These are phyloP conservation scores for Siniperca scherzeri DNA, from an alignment of 2,797 vertebrate species.

Conservation along the genomic window DNA sequence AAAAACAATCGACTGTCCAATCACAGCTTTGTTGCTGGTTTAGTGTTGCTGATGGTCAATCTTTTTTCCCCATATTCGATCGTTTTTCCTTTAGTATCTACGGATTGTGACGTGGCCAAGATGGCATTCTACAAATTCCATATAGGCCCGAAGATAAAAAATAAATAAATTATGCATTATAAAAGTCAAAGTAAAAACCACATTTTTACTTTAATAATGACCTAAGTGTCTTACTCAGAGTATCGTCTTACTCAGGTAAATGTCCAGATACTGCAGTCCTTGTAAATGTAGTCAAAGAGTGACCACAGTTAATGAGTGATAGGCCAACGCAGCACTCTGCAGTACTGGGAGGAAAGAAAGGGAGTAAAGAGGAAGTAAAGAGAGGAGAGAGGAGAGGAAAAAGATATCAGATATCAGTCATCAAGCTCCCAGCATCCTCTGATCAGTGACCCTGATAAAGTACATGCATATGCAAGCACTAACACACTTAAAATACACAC, in stretches of 20 bases:
- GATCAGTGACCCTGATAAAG: slow-evolving; percentile 17
- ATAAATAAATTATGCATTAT: no score
- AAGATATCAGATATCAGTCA: slow-evolving; percentile 6
- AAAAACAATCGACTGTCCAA: no score
- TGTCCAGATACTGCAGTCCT: not conserved
- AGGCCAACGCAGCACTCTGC: not conserved
- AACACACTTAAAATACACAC: not conserved
- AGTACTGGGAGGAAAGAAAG: not conserved
- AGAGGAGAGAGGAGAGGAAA: not conserved
- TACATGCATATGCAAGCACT: not conserved
- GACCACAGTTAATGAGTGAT: not conserved
- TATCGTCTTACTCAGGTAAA: slow-evolving; percentile 1
- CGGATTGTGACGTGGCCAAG: no score
- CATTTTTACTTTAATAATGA: no score
- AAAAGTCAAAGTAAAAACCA: no score
- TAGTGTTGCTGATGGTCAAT: no score
- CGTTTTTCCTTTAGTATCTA: no score
- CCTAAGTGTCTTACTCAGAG: no score
- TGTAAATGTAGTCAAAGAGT: not conserved
- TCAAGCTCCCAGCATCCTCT: not conserved
- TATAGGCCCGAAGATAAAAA: no score
- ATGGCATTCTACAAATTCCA: no score
- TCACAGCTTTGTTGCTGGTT: no score
- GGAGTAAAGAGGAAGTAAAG: not conserved
- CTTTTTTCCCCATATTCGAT: no score